These are phyloP conservation scores for Macrobrachium nipponense DNA, from an alignment of 1,140 invertebrate genomes.

Conservation along the genomic window DNA sequence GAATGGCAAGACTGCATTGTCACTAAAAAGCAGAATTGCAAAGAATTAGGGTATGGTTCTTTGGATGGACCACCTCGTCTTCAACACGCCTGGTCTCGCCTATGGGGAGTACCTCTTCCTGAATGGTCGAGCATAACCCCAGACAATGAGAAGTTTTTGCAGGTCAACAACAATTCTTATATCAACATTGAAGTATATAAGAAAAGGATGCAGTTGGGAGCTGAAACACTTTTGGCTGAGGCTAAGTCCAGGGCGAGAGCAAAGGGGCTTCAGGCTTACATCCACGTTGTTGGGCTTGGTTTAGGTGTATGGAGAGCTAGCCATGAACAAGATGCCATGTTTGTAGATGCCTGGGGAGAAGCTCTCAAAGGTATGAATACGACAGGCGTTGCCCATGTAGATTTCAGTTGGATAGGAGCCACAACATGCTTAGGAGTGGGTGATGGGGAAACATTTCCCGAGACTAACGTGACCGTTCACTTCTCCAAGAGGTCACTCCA, in stretches of 20 bases:
- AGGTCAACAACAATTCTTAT: constrained; percentile 67
- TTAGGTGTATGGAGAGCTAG: constrained; percentile 67
- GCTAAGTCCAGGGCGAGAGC: constrained; percentile 69
- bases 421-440: constrained; percentile 68
- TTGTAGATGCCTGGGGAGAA: constrained; percentile 69
- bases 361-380: constrained; percentile 65
- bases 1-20: constrained; percentile 74
- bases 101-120: constrained; percentile 68
- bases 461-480: constrained; percentile 67
- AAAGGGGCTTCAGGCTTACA: constrained; percentile 69
- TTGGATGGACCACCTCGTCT: constrained; percentile 59
- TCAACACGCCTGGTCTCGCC: constrained; percentile 67
- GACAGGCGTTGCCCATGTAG: constrained; percentile 68
- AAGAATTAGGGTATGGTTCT: constrained; percentile 69
- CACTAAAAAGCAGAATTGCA: constrained; percentile 71
- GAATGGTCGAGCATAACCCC: constrained; percentile 66
- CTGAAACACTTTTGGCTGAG: constrained; percentile 70
- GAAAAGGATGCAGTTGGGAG: constrained; percentile 68
- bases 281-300: constrained; percentile 71
- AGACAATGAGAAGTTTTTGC: constrained; percentile 47
- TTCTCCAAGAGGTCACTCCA: constrained; percentile 69
- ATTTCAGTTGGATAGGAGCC: constrained; percentile 69
- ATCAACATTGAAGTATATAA: constrained; percentile 69
- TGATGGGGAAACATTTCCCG: constrained; percentile 68
- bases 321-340: constrained; percentile 68